Conservation (phyloP, 2,888 invertebrate genomes). For the Zygaena filipendulae region DNA sequence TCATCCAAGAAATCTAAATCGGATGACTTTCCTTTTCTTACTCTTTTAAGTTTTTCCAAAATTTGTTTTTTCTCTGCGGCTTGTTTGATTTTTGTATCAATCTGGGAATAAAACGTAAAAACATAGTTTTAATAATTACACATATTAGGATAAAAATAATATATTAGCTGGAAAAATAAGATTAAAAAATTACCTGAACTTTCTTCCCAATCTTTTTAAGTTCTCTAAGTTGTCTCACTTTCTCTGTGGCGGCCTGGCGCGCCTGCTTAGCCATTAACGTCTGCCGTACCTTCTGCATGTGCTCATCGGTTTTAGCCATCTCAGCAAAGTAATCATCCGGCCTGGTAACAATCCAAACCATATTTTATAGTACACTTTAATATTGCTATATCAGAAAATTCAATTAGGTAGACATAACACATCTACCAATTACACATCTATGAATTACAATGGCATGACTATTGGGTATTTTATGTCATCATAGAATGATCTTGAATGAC, state of each 20-base stretch:
- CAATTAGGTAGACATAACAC: too few species aligned
- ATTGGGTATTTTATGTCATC: too few species aligned
- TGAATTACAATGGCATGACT: too few species aligned
- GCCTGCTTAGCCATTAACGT: constrained; percentile 86
- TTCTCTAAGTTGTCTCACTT: constrained; percentile 87
- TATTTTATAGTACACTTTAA: too few species aligned
- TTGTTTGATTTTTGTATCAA: constrained; percentile 85
- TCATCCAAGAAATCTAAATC: constrained; percentile 86
- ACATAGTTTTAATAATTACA: too few species aligned
- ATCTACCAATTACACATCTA: too few species aligned
- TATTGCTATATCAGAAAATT: too few species aligned
- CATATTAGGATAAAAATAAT: too few species aligned
- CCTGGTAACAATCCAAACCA: too few species aligned
- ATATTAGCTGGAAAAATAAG: too few species aligned
- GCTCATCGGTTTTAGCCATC: constrained; percentile 97
- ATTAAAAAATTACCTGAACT: constrained; percentile 71
- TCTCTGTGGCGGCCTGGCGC: constrained; percentile 87
- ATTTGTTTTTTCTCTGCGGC: constrained; percentile 92
- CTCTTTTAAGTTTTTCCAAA: constrained; percentile 93
- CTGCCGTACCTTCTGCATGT: constrained; percentile 95
- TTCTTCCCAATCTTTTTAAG: constrained; percentile 95
- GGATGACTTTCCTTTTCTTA: constrained; percentile 83
- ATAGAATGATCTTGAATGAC: too few species aligned
- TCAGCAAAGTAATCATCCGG: constrained; percentile 99
- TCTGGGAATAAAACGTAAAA: constrained; percentile 66